Evolutionary conservation across 2,797 vertebrate species (phyloP), one percentile per base, ranked within the genome.

Genomic region (Pteropus rufus): DNA sequence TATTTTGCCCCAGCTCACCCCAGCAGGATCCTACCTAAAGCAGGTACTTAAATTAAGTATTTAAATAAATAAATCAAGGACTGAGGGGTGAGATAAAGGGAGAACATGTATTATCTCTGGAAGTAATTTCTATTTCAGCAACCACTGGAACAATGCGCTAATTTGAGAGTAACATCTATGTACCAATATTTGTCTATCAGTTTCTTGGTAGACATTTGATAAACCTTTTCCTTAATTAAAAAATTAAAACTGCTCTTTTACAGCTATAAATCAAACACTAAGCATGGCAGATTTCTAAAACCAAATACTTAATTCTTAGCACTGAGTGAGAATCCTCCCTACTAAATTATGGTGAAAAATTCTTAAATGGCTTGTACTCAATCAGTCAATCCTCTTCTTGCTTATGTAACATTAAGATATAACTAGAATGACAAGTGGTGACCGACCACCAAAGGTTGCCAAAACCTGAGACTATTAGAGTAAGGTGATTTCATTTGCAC

Each of bases 181-280:
- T 19, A 77, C 12, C 36, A 60, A 11, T 70, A 83, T 75, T 58
- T 88, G 39, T 60, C 73, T 72, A 77, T 44, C 44, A 62, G 85
- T 67, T 60, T 89, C 56, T 90, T 73, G 44, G 56, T 16, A 79
- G 56, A 89, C 14, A 95, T 64, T 52, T 64, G 58, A 39, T 60
- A 91, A 95, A 91, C 6, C 58, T 88, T 90, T 72, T 56, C 72
- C 19, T 88, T 95, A 72, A 77, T 64, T 44, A 29, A 87, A 93
- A 95, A 12, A 31, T 93, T 64, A 70, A 44, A 82, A 52, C 62
- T 77, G 10, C 36, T 82, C 19, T 92, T 95, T 86, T 58, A 92
- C 3, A 87, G 1, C 11, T 92, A 70, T 87, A 86, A 93, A 69
- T 52, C 65, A 79, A 96, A 89, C 24, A 86, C 31, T 9, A 94